These are phyloP conservation scores for Pogonocichla stellata DNA, from an alignment of 2,113 vertebrate genomes.

Conservation along the genomic window DNA sequence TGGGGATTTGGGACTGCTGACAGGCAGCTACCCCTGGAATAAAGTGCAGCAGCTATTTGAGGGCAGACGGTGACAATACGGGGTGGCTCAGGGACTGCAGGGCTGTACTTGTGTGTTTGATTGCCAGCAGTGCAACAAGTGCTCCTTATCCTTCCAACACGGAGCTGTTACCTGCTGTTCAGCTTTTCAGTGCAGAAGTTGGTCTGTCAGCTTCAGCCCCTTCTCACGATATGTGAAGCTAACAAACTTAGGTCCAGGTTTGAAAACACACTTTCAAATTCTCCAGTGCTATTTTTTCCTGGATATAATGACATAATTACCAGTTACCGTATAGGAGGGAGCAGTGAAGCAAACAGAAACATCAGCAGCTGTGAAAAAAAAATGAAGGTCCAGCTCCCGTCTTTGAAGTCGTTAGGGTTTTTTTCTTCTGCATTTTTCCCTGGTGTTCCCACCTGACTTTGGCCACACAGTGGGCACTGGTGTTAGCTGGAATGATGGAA, in stretches of 20 bases:
- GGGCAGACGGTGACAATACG: neutral
- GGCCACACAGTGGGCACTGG: neutral
- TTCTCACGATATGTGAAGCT: neutral
- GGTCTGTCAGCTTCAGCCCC: neutral
- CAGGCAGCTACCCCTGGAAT: neutral
- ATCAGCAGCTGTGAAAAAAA: neutral
- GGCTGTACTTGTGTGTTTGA: accelerated
- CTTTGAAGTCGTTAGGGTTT: neutral
- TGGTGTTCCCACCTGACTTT: neutral
- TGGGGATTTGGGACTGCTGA: neutral
- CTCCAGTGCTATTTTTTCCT: constrained; percentile 11
- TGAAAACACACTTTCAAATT: constrained; percentile 10
- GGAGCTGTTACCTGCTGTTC: neutral
- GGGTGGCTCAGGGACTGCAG: neutral
- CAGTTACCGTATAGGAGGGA: neutral
- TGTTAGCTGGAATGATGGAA: neutral
- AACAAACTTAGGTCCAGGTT: neutral
- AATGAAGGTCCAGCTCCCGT: neutral
- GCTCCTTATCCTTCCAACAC: accelerated
- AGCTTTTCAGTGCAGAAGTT: neutral
- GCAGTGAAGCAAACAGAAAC: neutral
- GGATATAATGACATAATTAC: constrained; percentile 36
- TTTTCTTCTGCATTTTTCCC: accelerated
- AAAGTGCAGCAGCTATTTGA: neutral
- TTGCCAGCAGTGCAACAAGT: neutral